Evolutionary conservation across 2,888 invertebrate species (phyloP).

Genomic region (Netelia inedita): DNA sequence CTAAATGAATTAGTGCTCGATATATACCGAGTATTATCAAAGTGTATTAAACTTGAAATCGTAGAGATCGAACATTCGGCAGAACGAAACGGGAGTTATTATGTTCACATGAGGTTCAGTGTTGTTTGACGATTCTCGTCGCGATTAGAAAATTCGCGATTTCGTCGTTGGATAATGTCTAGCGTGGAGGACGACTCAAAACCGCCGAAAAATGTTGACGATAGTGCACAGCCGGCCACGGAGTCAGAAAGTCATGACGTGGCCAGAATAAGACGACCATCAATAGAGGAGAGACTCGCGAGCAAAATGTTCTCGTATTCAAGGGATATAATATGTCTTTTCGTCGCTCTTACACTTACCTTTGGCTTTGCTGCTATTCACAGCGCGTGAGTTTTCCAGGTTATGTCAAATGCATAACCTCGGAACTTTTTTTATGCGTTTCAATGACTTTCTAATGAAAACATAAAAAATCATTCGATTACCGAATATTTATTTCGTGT

Average conservation of each 20-base stretch:
- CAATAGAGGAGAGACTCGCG: constrained; percentile 78
- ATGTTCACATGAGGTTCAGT: background rate
- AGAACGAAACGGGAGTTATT: background rate
- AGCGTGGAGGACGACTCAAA: constrained; percentile 77
- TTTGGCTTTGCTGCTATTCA: constrained; percentile 89
- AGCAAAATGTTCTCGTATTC: constrained; percentile 88
- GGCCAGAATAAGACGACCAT: constrained; percentile 76
- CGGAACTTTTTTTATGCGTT: background rate
- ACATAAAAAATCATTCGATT: too few relatives aligned
- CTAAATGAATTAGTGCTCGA: constrained; percentile 40
- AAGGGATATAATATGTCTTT: constrained; percentile 89
- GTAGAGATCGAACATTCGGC: background rate
- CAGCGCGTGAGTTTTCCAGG: constrained; percentile 88
- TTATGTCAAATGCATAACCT: constrained; percentile 61
- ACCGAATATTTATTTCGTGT: too few relatives aligned
- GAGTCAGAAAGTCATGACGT: constrained; percentile 80
- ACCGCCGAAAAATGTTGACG: constrained; percentile 81
- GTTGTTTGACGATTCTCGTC: background rate
- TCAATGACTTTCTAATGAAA: background rate
- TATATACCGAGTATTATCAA: background rate
- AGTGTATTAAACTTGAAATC: background rate
- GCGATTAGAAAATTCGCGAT: constrained; percentile 8
- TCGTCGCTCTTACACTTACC: constrained; percentile 88
- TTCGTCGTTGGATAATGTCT: constrained; percentile 79
- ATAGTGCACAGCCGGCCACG: constrained; percentile 70